Evolutionary conservation across 2,113 vertebrate genomes (phyloP), one percentile per base, ranked within the genome.

Genomic region (Geococcyx californianus): DNA sequence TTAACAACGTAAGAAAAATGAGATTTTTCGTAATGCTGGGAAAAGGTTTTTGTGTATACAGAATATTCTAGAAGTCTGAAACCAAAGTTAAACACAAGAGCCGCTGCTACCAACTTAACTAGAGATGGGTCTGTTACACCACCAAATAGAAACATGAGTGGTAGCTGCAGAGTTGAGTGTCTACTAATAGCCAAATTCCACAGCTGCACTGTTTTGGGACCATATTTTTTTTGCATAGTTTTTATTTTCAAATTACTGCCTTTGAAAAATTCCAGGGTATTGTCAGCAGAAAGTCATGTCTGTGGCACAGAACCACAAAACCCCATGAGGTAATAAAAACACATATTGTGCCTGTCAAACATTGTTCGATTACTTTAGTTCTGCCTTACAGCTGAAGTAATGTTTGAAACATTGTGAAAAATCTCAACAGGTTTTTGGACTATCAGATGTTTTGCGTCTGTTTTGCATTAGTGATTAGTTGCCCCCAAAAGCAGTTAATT

Each of bases 241-340:
- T 42, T 42, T 42, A 11, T 72, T 16, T 0, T 84, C 44, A 66
- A 93, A 90, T 70, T 82, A n/a, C 62, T 67, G 45, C 51, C 23
- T 94, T 86, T 92, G 90, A 88, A 88, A 74, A 92, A 74, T 47
- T 70, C 87, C 78, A 66, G 87, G 33, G 21, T 70, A 67, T 84
- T 90, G 79, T 78, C 82, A 90, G 55, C 52, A 67, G 68, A 75
- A 92, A 90, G 68, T 70, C 72, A 45, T 40, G 83, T 70, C 79
- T 90, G 63, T 90, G 79, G 68, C 51, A 80, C 45, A 63, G 75
- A 85, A 88, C 84, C 59, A 33, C 84, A 89, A 88, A 95, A 69
- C 63, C 59, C 47, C 77, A 29, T 40, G 92, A 84, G 51, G 56
- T 77, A 84, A 74, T 81, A 72, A 80, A 95, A 93, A 60, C 64